Conservation (phyloP, 2,888 invertebrate species). For the Gryllus longicercus region DNA sequence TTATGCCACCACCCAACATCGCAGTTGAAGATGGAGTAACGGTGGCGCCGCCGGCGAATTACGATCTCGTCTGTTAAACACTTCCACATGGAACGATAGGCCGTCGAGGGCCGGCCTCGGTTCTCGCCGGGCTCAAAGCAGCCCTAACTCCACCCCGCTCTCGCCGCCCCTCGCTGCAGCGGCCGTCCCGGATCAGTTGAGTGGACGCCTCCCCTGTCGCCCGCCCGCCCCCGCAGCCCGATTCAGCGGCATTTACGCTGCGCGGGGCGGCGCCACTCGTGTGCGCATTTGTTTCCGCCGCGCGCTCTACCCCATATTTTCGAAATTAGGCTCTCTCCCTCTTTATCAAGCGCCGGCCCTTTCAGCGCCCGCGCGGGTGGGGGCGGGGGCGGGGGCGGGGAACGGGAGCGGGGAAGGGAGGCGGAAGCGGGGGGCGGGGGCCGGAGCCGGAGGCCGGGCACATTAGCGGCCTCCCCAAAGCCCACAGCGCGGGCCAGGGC, state of each 20-base stretch:
- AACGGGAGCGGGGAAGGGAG: neutral
- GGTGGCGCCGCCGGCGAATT: no score
- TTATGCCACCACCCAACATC: no score
- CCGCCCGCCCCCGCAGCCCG: neutral
- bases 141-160: no score
- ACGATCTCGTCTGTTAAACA: no score
- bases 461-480: neutral
- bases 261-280: neutral
- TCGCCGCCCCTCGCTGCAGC: no score
- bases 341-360: neutral
- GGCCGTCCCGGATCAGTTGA: neutral
- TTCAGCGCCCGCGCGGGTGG: neutral
- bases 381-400: neutral
- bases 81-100: no score
- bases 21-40: no score
- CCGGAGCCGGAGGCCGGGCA: neutral
- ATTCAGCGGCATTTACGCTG: no score
- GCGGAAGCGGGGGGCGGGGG: neutral
- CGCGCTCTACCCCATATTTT: neutral
- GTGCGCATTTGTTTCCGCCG: neutral
- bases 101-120: no score
- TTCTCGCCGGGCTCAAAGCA: no score
- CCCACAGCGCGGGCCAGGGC: neutral
- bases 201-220: neutral
- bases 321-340: conserved; percentile 12